Conservation (phyloP, 2,888 invertebrate species). For the Pyrocoelia pectoralis region DNA sequence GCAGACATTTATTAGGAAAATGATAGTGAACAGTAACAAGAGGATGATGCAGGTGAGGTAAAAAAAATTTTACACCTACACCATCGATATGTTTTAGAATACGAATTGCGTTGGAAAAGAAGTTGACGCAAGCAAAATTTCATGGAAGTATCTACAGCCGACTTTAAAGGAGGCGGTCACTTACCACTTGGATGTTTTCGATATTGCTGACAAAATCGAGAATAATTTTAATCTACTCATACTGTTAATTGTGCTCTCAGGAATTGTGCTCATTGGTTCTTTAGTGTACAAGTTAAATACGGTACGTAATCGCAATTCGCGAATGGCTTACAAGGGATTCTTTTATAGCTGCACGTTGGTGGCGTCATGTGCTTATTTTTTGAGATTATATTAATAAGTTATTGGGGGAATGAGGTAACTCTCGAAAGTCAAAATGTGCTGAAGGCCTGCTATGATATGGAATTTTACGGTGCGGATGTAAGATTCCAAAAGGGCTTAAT, state of each 20-base stretch:
- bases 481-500: constrained; percentile 54
- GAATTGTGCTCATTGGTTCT: constrained; percentile 22
- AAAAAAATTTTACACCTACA: too few species aligned
- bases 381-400: constrained; percentile 34
- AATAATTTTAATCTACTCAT: constrained; percentile 32
- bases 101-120: background rate
- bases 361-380: constrained; percentile 17
- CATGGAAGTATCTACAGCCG: constrained; percentile 21
- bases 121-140: constrained; percentile 13
- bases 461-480: constrained; percentile 28
- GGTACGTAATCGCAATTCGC: constrained; percentile 18
- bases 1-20: constrained; percentile 28
- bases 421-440: constrained; percentile 34
- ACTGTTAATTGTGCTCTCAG: constrained; percentile 26
- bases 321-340: background rate
- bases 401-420: constrained; percentile 39
- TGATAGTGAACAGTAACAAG: constrained; percentile 22
- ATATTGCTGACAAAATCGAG: constrained; percentile 33
- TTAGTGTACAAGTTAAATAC: constrained; percentile 15
- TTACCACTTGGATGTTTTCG: constrained; percentile 35
- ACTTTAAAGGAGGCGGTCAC: constrained; percentile 19
- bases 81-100: too few species aligned
- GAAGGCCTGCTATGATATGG: constrained; percentile 32
- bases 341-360: constrained; percentile 26
- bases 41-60: constrained; percentile 20